These are phyloP conservation scores for Fistularia commersonii DNA, from an alignment of 2,797 vertebrate genomes.

Conservation along the genomic window DNA sequence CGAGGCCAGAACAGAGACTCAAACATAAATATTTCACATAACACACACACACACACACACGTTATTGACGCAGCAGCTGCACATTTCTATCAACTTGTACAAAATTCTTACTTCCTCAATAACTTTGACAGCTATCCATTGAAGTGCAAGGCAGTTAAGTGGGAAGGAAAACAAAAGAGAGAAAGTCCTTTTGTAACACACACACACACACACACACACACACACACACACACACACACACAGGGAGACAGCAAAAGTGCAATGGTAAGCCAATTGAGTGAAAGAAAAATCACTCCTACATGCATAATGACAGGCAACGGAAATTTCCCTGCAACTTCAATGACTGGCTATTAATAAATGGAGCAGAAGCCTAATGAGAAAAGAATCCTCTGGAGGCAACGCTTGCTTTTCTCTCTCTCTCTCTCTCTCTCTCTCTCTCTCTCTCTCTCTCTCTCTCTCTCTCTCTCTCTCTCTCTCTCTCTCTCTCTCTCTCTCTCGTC, in stretches of 20 bases:
- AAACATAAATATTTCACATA: background rate
- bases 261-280: conserved; percentile 62
- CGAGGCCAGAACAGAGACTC: too few species aligned
- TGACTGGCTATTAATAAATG: conserved; percentile 76
- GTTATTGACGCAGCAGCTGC: conserved; percentile 62
- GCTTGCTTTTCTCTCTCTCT: conserved; percentile 48
- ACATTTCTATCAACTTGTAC: conserved; percentile 68
- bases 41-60: conserved; percentile 18
- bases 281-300: conserved; percentile 70
- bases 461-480: too few species aligned
- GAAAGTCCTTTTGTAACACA: conserved; percentile 13
- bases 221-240: too few species aligned
- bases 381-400: conserved; percentile 60
- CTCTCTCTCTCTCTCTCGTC: conserved; percentile 29
- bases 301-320: conserved; percentile 67
- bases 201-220: background rate
- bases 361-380: conserved; percentile 71
- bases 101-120: conserved; percentile 64
- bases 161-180: conserved; percentile 31
- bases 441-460: too few species aligned
- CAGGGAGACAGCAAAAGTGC: conserved; percentile 50
- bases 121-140: conserved; percentile 69
- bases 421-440: conserved; percentile 24
- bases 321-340: conserved; percentile 66
- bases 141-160: conserved; percentile 60